Percentiles rank a stretch among this genome's conserved stretches.
These are phyloP conservation scores for Natrix natrix DNA, from an alignment of 2,797 vertebrate genomes.

Conservation along the genomic window DNA sequence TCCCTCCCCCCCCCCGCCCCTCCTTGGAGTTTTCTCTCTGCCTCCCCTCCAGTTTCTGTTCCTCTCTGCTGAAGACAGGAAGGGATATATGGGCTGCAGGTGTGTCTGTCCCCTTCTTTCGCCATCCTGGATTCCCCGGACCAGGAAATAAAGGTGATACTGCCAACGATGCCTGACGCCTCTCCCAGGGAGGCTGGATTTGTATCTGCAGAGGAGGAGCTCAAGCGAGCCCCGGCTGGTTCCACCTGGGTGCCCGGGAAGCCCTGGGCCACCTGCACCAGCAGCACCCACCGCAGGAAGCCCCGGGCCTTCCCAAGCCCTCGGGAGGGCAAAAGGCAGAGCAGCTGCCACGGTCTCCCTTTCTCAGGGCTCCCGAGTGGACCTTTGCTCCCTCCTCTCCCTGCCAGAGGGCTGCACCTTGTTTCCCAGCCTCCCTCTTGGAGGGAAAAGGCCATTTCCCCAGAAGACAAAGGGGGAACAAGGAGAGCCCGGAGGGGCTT, in stretches of 20 bases:
- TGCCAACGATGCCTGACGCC: too few relatives aligned
- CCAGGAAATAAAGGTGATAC: neutral
- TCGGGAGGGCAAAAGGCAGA: neutral
- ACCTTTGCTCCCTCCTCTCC: neutral
- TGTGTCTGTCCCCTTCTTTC: neutral
- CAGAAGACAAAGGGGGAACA: neutral
- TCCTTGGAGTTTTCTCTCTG: neutral
- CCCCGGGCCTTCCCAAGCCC: neutral
- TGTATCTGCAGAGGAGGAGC: rapidly evolving
- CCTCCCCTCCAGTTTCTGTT: neutral
- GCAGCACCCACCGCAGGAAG: too few relatives aligned
- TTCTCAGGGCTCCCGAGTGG: neutral
- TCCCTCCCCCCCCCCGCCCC: too few relatives aligned
- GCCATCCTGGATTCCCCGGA: neutral
- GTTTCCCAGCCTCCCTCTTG: neutral
- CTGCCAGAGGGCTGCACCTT: neutral
- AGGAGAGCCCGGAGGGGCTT: too few relatives aligned
- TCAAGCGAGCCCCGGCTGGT: neutral
- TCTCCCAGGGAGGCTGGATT: neutral
- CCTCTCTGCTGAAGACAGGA: neutral
- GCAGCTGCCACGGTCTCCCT: rapidly evolving
- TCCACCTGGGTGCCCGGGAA: neutral
- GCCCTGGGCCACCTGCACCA: neutral
- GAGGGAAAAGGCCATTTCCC: neutral
- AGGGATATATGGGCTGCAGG: neutral